Evolutionary conservation across 1,140 invertebrate genomes (phyloP), one percentile per base, ranked within the genome.

Genomic region (Drosophila subobscura): DNA sequence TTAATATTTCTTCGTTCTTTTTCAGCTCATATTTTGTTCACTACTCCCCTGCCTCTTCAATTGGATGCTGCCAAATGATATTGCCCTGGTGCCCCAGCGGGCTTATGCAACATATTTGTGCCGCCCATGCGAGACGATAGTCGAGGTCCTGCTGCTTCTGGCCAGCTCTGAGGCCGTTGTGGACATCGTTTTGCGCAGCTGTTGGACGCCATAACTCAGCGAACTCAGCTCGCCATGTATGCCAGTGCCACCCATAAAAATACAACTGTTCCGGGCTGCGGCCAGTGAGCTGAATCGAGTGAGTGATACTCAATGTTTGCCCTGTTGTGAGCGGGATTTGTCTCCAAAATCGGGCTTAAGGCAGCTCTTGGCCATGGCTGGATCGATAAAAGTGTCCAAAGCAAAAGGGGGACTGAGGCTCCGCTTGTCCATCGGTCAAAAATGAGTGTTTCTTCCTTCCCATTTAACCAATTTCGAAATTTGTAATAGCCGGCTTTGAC

Each of bases 161-260:
- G 25, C 33, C 33, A 37, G 33, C 33, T 12, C 33, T 12, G 10
- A 4, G 33, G 10, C 3, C 33, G 51, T 37, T 59, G 23, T 41
- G 50, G 63, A 51, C 66, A 47, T 86, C 73, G 78, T 86, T 85
- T 74, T 56, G 83, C 83, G 57, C 81, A 86, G 81, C 81, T 86
- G 81, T 78, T 81, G 77, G 83, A 64, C 71, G 61, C 76, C 74
- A 86, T 86, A 86, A 88, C 81, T 88, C 83, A 88, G 83, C 54
- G 53, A 72, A 50, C 40, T 51, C 37, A 72, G 54, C 40, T 51
- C 29, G 67, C 59, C 41, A 61, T 47, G 60, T 46, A 63, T 33
- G 7, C 41, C 53, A 72, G 55, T 56, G 45, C 27, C 46, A 40
- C 33, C 27, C 63, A 68, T 68, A 76, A 85, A 75, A 58, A 10